Evolutionary conservation across 2,113 vertebrate genomes (phyloP).

Genomic region (Bos indicus): DNA sequence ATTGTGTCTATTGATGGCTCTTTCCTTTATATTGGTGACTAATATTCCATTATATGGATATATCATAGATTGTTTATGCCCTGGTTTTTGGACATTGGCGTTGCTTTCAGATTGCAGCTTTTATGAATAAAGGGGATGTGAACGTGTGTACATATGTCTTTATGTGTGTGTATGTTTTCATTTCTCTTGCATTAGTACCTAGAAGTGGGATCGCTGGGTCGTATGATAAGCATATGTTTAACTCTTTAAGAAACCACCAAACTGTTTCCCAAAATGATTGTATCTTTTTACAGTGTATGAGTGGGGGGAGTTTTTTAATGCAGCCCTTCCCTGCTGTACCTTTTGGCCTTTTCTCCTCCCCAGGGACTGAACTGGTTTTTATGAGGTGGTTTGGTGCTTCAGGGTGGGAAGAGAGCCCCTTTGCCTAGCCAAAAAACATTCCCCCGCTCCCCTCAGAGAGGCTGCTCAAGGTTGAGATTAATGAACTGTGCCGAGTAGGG

Average conservation of each 20-base stretch:
- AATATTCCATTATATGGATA: accelerated
- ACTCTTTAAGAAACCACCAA: neutral
- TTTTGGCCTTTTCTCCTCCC: neutral
- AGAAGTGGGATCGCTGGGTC: neutral
- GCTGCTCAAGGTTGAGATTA: constrained; percentile 59
- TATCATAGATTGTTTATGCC: neutral
- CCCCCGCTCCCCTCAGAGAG: neutral
- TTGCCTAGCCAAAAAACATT: neutral
- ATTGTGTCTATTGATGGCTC: accelerated
- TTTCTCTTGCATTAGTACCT: neutral
- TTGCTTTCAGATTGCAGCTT: neutral
- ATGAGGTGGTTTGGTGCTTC: neutral
- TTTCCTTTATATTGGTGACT: neutral
- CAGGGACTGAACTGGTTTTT: neutral
- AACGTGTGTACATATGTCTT: neutral
- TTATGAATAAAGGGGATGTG: neutral
- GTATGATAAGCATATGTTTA: neutral
- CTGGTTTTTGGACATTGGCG: neutral
- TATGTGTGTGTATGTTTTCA: accelerated
- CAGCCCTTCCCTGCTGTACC: neutral
- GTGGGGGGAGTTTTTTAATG: neutral
- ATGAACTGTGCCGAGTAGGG: constrained; percentile 53
- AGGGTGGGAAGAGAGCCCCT: neutral
- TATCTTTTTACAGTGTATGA: neutral
- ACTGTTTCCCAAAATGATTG: neutral